These are phyloP conservation scores for Lithophane ornitopus DNA, from an alignment of 2,888 invertebrate genomes.

Conservation along the genomic window DNA sequence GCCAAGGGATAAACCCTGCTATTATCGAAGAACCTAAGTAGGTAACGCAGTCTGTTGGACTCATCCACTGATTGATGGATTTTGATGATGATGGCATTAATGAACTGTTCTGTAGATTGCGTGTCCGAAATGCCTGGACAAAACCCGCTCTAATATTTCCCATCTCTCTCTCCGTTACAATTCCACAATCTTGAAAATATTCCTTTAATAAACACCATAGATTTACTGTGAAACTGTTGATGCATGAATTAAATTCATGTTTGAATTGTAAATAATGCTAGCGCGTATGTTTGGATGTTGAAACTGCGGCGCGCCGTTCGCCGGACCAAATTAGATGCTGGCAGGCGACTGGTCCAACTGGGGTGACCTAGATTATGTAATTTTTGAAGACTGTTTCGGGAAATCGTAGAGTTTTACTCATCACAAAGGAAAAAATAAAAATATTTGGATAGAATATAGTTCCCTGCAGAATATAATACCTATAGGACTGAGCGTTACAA, in stretches of 20 bases:
- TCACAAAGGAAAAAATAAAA: not conserved
- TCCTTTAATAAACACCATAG: not conserved
- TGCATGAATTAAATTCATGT: slow-evolving; percentile 61
- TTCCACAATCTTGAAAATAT: slow-evolving; percentile 4
- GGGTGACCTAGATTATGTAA: slow-evolving; percentile 57
- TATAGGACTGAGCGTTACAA: too few species aligned
- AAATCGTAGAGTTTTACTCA: not conserved
- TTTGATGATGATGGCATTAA: not conserved
- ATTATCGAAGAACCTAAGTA: not conserved
- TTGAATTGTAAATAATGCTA: slow-evolving; percentile 69
- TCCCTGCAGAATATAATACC: too few species aligned
- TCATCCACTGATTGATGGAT: not conserved
- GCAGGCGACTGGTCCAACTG: slow-evolving; percentile 76
- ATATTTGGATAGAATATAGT: not conserved
- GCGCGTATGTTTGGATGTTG: slow-evolving; percentile 73
- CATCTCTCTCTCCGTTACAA: not conserved
- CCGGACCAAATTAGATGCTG: slow-evolving; percentile 83
- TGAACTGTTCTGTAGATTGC: not conserved
- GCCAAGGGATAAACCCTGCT: too few species aligned
- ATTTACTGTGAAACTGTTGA: slow-evolving; percentile 28
- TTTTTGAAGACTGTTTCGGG: slow-evolving; percentile 21
- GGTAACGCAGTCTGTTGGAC: not conserved
- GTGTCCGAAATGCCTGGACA: not conserved
- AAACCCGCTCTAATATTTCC: not conserved
- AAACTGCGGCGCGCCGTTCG: slow-evolving; percentile 73